Percentiles rank a stretch among this genome's conserved stretches.
These are phyloP conservation scores for Nyctibius bracteatus DNA, from an alignment of 2,113 vertebrate genomes.

Conservation along the genomic window DNA sequence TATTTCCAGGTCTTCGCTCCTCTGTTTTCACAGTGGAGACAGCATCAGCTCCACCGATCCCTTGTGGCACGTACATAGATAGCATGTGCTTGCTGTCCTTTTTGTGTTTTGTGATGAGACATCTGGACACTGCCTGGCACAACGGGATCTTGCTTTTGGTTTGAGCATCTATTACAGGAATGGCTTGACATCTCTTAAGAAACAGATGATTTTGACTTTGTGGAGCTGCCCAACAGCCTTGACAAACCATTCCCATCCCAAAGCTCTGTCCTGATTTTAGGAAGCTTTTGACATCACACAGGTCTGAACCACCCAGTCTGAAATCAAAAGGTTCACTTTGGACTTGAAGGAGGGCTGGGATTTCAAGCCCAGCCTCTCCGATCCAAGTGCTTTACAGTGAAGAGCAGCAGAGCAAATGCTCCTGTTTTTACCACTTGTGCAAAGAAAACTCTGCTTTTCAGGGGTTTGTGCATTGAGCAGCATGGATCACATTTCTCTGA, in stretches of 20 bases:
- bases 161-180: not conserved
- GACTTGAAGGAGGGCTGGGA: not conserved
- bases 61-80: rapidly evolving
- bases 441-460: not conserved
- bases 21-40: not conserved
- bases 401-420: constrained; percentile 23
- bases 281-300: not conserved
- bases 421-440: not conserved
- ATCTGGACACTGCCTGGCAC: not conserved
- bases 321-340: not conserved
- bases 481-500: not conserved
- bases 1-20: not conserved
- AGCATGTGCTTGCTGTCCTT: rapidly evolving
- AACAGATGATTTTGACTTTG: not conserved
- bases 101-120: not conserved
- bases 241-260: not conserved
- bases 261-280: not conserved
- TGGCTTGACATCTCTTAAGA: rapidly evolving
- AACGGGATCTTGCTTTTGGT: not conserved
- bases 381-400: not conserved
- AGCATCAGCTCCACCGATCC: not conserved
- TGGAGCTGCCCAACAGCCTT: not conserved
- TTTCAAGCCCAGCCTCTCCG: not conserved
- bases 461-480: not conserved
- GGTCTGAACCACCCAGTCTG: not conserved